These are phyloP conservation scores for Anisognathus igniventris DNA, from an alignment of 2,797 vertebrate genomes.

Conservation along the genomic window DNA sequence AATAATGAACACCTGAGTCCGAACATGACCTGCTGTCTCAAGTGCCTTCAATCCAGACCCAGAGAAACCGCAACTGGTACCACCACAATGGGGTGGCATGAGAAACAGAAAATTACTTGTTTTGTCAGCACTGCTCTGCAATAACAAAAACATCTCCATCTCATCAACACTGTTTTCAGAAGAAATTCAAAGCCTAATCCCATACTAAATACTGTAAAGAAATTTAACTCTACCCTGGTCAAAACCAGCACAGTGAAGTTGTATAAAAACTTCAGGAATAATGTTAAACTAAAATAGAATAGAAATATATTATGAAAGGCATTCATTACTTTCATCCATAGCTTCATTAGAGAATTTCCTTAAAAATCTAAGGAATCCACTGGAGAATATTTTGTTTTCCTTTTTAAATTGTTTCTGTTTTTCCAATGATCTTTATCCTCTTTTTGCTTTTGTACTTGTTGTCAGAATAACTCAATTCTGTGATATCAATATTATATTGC, in stretches of 20 bases:
- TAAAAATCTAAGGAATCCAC: background rate
- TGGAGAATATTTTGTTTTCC: background rate
- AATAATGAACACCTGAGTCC: too few species aligned
- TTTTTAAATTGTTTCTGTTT: background rate
- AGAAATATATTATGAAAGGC: background rate
- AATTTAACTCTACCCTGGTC: background rate
- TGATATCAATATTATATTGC: background rate
- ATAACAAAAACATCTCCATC: background rate
- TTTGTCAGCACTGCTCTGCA: background rate
- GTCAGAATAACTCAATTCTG: background rate
- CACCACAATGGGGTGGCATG: background rate
- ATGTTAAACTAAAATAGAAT: background rate
- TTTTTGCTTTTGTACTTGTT: background rate
- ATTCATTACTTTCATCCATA: background rate
- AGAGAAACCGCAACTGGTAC: too few species aligned
- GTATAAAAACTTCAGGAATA: background rate
- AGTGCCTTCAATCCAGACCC: too few species aligned
- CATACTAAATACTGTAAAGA: background rate
- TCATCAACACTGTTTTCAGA: background rate
- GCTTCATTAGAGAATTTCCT: background rate
- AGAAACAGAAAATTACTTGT: background rate
- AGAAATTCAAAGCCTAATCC: background rate
- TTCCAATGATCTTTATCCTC: background rate
- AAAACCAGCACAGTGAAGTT: background rate
- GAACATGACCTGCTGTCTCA: too few species aligned